Base-by-base conservation (phyloP, 2,113 vertebrate genomes). In the Xiphophorus maculatus region DNA sequence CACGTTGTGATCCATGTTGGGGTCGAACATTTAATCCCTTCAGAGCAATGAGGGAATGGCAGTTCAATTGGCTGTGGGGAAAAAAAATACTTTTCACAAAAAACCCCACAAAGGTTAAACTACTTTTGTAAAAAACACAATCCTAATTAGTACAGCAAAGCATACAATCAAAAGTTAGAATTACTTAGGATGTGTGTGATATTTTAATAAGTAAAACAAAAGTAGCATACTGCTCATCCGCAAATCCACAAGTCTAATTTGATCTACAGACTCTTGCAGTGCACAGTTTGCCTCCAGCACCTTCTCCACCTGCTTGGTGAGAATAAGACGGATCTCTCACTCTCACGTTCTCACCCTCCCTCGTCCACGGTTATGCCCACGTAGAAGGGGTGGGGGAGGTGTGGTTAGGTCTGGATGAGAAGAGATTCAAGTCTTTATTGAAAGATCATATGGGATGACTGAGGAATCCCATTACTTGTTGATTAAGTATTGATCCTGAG, bases 401-500 rank as follows among this genome's bases (percentile, higher is more conserved):
- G 73, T 15, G 76, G n/a, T 19, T 14, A 11, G 73, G 61, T 60
- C 72, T 74, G 74, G 79, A 61, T 17, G 70, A 96, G 96, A 25
- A 97, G 96, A 95, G 96, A 98, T 98, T 97, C 93, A 28, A 96
- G 95, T 96, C 96, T 97, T 97, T 98, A 98, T 97, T 98, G 97
- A 97, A 99, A 98, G 97, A 99, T 98, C 96, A 97, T 98, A 98
- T 95, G 95, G 95, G 96, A 97, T 96, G 97, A 97, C 96, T 97
- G 96, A 95, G 95, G 97, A 99, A 99, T 98, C 96, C 97, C 96
- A 98, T 99, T 99, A 99, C 96, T 98, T 98, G 97, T 98, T 99
- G 97, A 99, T 99, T 99, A 98, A 98, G 96, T 99, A 99, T 99
- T 98, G 98, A 99, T 99, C 96, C 95, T 82, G 90, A 91, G 84